These are phyloP conservation scores for Poecilia picta DNA, from an alignment of 2,797 vertebrate species.

Conservation along the genomic window DNA sequence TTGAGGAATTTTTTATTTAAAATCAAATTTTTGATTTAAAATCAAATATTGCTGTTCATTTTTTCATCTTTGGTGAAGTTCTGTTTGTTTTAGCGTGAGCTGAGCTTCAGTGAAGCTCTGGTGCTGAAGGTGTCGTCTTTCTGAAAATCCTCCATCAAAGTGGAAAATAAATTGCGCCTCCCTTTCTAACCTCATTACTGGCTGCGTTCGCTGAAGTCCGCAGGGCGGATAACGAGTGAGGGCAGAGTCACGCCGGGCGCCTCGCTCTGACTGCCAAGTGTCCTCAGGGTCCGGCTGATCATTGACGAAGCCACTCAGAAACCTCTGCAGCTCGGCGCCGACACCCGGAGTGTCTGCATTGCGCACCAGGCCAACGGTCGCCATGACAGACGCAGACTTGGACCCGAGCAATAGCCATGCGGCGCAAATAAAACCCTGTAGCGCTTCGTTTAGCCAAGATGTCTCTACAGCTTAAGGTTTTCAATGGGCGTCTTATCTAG, in stretches of 20 bases:
- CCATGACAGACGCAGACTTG: slow-evolving; percentile 19
- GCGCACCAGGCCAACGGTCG: slow-evolving; percentile 8
- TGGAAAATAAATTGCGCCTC: background rate
- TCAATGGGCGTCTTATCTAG: background rate
- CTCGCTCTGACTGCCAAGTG: background rate
- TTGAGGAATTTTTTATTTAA: too few relatives aligned
- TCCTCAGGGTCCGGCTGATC: slow-evolving; percentile 24
- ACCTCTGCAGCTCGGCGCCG: slow-evolving; percentile 2
- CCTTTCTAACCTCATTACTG: background rate
- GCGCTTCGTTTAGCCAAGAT: background rate
- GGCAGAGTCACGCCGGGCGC: slow-evolving; percentile 4
- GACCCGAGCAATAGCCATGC: slow-evolving; percentile 18
- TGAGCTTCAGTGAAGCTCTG: too few relatives aligned
- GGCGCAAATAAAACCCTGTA: slow-evolving; percentile 37
- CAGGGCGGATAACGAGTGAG: background rate
- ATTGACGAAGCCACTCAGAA: slow-evolving; percentile 26
- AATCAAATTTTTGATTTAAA: too few relatives aligned
- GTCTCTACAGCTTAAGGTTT: background rate
- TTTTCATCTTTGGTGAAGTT: background rate
- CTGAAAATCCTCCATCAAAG: background rate
- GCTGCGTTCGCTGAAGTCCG: background rate
- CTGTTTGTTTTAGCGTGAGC: too few relatives aligned
- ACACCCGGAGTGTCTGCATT: slow-evolving; percentile 34
- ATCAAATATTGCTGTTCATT: too few relatives aligned
- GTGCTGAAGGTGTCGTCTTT: too few relatives aligned